These are phyloP conservation scores for Leptestheria dahalacensis DNA, from an alignment of 1,140 invertebrate species.

Conservation along the genomic window DNA sequence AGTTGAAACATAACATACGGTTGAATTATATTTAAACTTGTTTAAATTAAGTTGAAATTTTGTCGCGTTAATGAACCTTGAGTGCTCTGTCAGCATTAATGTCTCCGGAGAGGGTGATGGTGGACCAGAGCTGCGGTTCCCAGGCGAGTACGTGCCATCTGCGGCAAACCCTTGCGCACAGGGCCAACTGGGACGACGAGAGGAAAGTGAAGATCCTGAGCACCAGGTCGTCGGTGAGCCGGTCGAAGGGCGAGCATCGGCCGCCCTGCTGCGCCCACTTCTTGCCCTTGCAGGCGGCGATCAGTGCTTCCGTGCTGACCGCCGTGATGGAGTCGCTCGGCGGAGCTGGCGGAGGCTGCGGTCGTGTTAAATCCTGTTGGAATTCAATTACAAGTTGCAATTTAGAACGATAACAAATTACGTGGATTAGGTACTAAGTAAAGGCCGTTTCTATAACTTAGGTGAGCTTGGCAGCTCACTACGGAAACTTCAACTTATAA, in stretches of 20 bases:
- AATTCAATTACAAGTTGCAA: background rate
- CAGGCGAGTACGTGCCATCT: constrained; percentile 64
- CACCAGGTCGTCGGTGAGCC: constrained; percentile 37
- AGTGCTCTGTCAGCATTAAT: constrained; percentile 51
- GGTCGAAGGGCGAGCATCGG: constrained; percentile 27
- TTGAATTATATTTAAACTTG: no score
- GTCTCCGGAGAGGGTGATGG: constrained; percentile 45
- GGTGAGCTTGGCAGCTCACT: no score
- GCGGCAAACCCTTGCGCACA: constrained; percentile 61
- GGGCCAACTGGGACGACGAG: constrained; percentile 59
- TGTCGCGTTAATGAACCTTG: constrained; percentile 27
- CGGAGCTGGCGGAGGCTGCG: constrained; percentile 4
- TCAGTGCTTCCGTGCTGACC: background rate
- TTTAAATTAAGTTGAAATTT: background rate
- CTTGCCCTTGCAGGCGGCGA: constrained; percentile 11
- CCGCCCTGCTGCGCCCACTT: constrained; percentile 10
- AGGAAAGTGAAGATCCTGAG: constrained; percentile 52
- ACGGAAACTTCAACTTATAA: no score
- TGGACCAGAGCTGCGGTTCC: constrained; percentile 59
- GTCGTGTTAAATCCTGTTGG: background rate
- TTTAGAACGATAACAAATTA: background rate
- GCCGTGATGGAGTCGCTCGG: constrained; percentile 3
- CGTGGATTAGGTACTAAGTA: no score
- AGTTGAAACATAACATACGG: background rate
- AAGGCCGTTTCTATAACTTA: no score